Evolutionary conservation across 37 sponge, comb jelly and placozoan species (phyloP), one percentile per base, ranked within the genome.

Genomic region (Ephydatia muelleri): DNA sequence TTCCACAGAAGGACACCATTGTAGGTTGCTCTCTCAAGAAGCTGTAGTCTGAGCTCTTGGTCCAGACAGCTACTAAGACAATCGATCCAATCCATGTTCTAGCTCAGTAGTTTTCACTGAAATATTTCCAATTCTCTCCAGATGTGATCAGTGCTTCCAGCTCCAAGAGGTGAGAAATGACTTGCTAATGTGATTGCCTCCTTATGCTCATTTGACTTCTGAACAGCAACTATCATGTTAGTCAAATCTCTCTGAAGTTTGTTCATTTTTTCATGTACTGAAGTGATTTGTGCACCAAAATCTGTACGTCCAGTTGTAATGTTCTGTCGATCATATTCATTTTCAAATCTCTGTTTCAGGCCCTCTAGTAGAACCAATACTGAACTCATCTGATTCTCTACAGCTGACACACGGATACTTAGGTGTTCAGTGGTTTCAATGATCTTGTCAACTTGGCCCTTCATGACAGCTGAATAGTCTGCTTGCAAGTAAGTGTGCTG

Each of bases 1-100:
- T 85, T 89, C 94, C 94, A 93, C n/a, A 93, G 29, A 34, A 93
- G 66, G 12, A 89, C 64, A 0, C 94, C 94, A 79, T 93, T 71
- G 65, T 90, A 87, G 16, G 88, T 85, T 38, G 87, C 87, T 29
- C 80, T 57, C 78, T 93, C 94, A 27, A 93, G 43, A 2, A 92
- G 71, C 36, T 92, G 89, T 76, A 88, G 43, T 87, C 93, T 71
- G 74, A 92, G 49, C 57, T 92, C 89, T 39, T 79, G 83, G 25
- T 92, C 93, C 66, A 90, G 49, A 43, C 86, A 77, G 78, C 84
- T 85, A 57, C 77, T 77, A 8, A 85, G 64, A 47, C 73, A 76
- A n/a, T 29, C 82, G 36, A 9, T 81, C 85, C 26, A 90, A 76
- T 38, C 84, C 77, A 65, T 80, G 81, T 5, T 90, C 86, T 49